These are phyloP conservation scores for Chorisops tibialis DNA, from an alignment of 2,888 invertebrate species.

Conservation along the genomic window DNA sequence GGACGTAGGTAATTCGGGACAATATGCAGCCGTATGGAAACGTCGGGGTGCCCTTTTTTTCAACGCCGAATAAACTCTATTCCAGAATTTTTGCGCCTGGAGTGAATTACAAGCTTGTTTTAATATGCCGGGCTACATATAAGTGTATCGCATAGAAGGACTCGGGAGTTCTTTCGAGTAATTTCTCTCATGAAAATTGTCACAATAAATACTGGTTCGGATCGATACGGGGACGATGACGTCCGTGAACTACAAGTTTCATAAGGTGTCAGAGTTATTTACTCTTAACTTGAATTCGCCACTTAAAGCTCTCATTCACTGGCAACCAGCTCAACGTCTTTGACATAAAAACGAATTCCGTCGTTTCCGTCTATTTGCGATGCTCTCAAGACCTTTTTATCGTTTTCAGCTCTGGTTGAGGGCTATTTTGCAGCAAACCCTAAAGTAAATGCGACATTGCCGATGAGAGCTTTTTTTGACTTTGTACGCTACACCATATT, in stretches of 20 bases:
- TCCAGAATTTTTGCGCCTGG: neutral
- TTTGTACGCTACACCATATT: slow-evolving; percentile 1
- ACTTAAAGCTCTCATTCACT: neutral
- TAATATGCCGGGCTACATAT: too few relatives aligned
- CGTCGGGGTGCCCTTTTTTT: neutral
- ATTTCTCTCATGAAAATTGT: too few relatives aligned
- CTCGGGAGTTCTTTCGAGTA: too few relatives aligned
- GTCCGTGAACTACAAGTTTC: neutral
- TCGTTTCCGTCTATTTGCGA: slow-evolving; percentile 7
- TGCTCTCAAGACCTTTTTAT: slow-evolving; percentile 17
- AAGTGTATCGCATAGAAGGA: too few relatives aligned
- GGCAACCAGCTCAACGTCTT: neutral
- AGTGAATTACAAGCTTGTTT: neutral
- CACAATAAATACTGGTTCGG: too few relatives aligned
- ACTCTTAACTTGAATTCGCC: neutral
- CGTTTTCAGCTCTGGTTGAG: neutral
- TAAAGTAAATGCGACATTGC: slow-evolving; percentile 16
- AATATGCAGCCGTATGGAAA: neutral
- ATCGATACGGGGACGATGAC: too few relatives aligned
- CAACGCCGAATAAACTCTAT: neutral
- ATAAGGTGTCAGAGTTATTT: neutral
- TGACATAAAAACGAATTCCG: neutral
- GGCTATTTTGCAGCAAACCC: slow-evolving; percentile 4
- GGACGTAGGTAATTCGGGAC: slow-evolving; percentile 5
- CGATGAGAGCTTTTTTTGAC: slow-evolving; percentile 13